Conservation (phyloP, 2,797 vertebrate genomes). For the Phataginus tricuspis region DNA sequence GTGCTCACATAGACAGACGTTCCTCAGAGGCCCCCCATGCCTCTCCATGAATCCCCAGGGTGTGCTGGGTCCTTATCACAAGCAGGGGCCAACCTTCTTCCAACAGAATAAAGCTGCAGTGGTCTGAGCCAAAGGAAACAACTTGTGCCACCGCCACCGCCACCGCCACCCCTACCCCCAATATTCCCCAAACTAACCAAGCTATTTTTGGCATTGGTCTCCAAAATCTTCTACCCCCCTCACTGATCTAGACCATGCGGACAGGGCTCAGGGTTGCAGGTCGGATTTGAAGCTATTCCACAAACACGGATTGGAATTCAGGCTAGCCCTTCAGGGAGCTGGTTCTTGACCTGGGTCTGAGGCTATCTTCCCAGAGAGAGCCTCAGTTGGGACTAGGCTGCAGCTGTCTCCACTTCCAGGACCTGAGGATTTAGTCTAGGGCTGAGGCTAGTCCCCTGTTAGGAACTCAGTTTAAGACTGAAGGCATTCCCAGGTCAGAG, state of each 20-base stretch:
- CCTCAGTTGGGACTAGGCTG: not conserved
- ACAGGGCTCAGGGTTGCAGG: not conserved
- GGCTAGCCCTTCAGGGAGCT: not conserved
- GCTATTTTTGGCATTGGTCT: not conserved
- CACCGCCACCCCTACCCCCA: not conserved
- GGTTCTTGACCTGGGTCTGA: not conserved
- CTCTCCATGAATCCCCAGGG: not conserved
- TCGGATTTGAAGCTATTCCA: not conserved
- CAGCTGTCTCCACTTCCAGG: not conserved
- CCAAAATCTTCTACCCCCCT: not conserved
- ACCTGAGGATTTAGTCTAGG: not conserved
- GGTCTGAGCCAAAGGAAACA: not conserved
- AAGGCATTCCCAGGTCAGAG: not conserved
- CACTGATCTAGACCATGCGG: not conserved
- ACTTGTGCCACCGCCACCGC: too few relatives aligned
- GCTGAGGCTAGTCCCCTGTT: not conserved
- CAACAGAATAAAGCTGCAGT: not conserved
- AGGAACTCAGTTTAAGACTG: not conserved
- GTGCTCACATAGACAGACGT: not conserved
- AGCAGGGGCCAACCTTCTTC: not conserved
- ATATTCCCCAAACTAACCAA: not conserved
- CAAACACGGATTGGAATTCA: not conserved
- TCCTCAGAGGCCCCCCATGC: not conserved
- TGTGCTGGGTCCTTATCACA: not conserved
- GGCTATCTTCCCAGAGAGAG: not conserved